phyloP scores from a whole-genome alignment of 2,888 invertebrate genomes.

The Ctenicera cuprea region DNA sequence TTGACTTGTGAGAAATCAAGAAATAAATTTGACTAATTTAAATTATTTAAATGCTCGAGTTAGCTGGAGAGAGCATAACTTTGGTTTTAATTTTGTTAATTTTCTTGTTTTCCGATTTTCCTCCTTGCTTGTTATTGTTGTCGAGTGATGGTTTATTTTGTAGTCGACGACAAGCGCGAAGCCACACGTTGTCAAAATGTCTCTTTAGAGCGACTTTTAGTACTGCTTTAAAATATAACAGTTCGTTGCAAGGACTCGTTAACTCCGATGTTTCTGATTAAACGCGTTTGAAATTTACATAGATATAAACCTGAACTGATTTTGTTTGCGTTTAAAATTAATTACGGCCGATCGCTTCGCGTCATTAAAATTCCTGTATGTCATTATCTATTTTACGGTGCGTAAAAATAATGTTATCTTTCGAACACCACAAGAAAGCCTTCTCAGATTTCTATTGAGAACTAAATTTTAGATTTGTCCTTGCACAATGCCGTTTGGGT shows the following conservation, averaged over 20 bases:
- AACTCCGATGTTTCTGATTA: conserved; percentile 58
- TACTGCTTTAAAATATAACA: conserved; percentile 49
- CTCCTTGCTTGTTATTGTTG: conserved; percentile 37
- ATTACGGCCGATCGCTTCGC: conserved; percentile 42
- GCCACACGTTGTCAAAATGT: conserved; percentile 43
- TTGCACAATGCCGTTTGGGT: conserved; percentile 19
- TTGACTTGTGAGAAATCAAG: conserved; percentile 53
- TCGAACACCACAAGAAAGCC: neutral
- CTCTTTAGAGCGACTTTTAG: conserved; percentile 37
- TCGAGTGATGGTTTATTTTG: conserved; percentile 39
- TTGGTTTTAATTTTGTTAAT: conserved; percentile 52
- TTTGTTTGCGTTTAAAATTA: conserved; percentile 40
- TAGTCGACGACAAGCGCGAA: conserved; percentile 36
- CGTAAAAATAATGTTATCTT: conserved; percentile 17
- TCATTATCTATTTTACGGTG: conserved; percentile 34
- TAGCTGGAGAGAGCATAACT: conserved; percentile 37
- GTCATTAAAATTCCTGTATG: conserved; percentile 41
- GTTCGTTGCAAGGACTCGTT: conserved; percentile 41
- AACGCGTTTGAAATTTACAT: conserved; percentile 55
- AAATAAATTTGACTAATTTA: conserved; percentile 57
- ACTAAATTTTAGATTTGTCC: conserved; percentile 21
- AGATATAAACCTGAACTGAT: conserved; percentile 44
- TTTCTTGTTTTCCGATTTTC: conserved; percentile 51
- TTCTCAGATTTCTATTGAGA: neutral
- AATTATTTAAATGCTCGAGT: conserved; percentile 53